Base-by-base conservation (phyloP, 2,113 vertebrate genomes). In the Danionella cerebrum region DNA sequence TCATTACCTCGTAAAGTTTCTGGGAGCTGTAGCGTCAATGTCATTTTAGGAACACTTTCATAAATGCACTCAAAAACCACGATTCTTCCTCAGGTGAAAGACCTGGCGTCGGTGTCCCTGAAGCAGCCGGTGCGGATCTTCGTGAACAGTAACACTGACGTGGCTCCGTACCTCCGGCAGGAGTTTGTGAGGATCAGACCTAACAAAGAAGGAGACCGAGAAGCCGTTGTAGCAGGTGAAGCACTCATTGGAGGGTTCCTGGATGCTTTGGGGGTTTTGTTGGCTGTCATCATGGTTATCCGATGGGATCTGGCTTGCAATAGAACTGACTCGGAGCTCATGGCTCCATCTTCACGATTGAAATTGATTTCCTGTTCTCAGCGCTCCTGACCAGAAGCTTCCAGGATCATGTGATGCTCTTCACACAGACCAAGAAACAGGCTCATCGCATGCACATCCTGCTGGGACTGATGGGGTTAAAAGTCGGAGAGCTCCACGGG, bases 391-490 rank as follows among this genome's bases (percentile, higher is more conserved):
- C 92, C 0, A 88, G 96, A 62, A 97, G 94, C 0, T 99, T 99
- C 82, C 90, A 89, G 4, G 95, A 98, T 53, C 96, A 97, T 0
- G 94, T 98, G 77, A 99, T 99, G 95, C 71, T 95, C 3, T 99
- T 99, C 85, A 99, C 91, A 6, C 96, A 99, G 88, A 99, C 96
- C 5, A 94, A 98, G 86, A 99, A 99, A 72, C 96, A 98, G 76
- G 96, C 96, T 10, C 96, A 99, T 63, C 90, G 96, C 41, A 89
- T 98, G 86, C 96, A 99, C 83, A 99, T 99, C 77, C 83, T 98
- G 0, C 84, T 99, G 14, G 96, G 96, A 0, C 88, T 98, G 44
- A 86, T 98, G 88, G 96, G 96, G 1, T 84, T 98, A 33, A 91
- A 91, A 5, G 96, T 92, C 1, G 96, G 96, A 2, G 96, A 98